Conservation (phyloP, 1,140 invertebrate species). For the Drosophila insularis region DNA sequence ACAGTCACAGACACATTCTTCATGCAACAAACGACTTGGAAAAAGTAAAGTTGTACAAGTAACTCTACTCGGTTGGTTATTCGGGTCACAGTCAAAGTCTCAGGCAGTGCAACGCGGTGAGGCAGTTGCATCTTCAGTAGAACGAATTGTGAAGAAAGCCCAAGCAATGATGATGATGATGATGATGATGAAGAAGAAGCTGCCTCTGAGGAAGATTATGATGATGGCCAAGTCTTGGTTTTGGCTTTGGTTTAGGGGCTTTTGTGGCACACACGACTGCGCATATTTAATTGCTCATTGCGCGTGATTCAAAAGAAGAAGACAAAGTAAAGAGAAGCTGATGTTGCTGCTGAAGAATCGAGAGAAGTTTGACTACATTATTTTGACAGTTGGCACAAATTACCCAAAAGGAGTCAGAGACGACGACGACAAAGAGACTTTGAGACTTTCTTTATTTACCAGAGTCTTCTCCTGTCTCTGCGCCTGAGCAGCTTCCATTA, state of each 20-base stretch:
- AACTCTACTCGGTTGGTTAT: constrained; percentile 36
- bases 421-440: constrained; percentile 10
- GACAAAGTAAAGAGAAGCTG: background rate
- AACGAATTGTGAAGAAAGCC: constrained; percentile 47
- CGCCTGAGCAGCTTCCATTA: constrained; percentile 2
- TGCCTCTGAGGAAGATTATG: constrained; percentile 23
- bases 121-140: constrained; percentile 47
- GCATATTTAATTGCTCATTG: constrained; percentile 78
- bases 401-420: constrained; percentile 32
- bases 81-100: constrained; percentile 47
- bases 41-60: constrained; percentile 13
- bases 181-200: constrained; percentile 25
- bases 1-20: constrained; percentile 11
- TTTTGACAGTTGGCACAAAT: constrained; percentile 74
- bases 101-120: background rate
- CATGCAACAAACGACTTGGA: constrained; percentile 28
- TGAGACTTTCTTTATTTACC: constrained; percentile 41
- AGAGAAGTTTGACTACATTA: constrained; percentile 57
- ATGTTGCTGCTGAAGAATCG: background rate
- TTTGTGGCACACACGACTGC: constrained; percentile 66
- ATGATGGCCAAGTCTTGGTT: constrained; percentile 27
- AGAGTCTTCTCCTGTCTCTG: constrained; percentile 1
- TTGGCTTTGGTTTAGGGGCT: constrained; percentile 1
- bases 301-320: constrained; percentile 51
- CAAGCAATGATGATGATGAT: constrained; percentile 20